phyloP scores from a whole-genome alignment of 2,888 invertebrate genomes.

The Scaptomyza polygonia region DNA sequence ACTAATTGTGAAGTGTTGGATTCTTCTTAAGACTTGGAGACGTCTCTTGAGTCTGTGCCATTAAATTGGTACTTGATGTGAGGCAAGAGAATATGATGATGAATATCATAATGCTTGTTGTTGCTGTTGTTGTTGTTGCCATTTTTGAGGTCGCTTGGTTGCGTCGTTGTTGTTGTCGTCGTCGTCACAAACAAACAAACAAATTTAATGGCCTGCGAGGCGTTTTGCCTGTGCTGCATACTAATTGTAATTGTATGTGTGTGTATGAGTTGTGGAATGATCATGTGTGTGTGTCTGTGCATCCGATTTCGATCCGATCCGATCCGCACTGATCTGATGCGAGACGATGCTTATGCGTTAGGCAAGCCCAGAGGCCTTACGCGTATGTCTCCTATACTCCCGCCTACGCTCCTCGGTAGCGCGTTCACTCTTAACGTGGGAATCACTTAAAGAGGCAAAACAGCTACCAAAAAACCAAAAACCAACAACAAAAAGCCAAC shows the following conservation, averaged over 20 bases:
- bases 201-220: slow-evolving; percentile 68
- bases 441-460: slow-evolving; percentile 65
- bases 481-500: slow-evolving; percentile 16
- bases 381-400: slow-evolving; percentile 4
- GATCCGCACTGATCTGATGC: slow-evolving; percentile 39
- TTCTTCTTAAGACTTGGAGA: slow-evolving; percentile 5
- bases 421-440: slow-evolving; percentile 55
- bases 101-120: slow-evolving; percentile 30
- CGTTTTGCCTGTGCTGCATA: slow-evolving; percentile 57
- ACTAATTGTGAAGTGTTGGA: slow-evolving; percentile 47
- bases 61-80: slow-evolving; percentile 81
- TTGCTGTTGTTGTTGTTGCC: slow-evolving; percentile 51
- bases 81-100: slow-evolving; percentile 35
- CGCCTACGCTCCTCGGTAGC: slow-evolving; percentile 66
- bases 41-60: slow-evolving; percentile 57
- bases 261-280: slow-evolving; percentile 3
- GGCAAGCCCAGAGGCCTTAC: slow-evolving; percentile 18
- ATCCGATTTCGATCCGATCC: slow-evolving; percentile 54
- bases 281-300: slow-evolving; percentile 49
- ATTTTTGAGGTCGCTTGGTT: slow-evolving; percentile 69
- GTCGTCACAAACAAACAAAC: slow-evolving; percentile 42
- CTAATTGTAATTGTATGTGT: slow-evolving; percentile 51
- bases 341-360: slow-evolving; percentile 52
- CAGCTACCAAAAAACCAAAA: slow-evolving; percentile 57
- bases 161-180: slow-evolving; percentile 48